Conservation (phyloP, 2,797 vertebrate genomes). For the Pristis pectinata region DNA sequence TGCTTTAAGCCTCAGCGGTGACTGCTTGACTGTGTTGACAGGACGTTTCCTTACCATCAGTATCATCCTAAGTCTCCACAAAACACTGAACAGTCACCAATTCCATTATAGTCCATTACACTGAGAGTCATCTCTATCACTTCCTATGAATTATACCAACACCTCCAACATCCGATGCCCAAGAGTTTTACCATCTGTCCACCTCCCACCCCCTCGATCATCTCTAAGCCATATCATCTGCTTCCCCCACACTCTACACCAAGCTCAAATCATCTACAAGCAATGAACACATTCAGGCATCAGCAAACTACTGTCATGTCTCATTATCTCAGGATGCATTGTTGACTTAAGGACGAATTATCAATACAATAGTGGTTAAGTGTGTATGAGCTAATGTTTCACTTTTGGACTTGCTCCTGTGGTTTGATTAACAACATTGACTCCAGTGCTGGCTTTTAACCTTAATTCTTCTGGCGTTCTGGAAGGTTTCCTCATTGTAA, state of each 20-base stretch:
- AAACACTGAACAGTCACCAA: neutral
- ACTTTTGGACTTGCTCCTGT: neutral
- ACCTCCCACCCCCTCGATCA: neutral
- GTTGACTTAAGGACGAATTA: neutral
- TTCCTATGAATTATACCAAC: neutral
- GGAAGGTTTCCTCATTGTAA: slow-evolving; percentile 15
- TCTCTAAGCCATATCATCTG: neutral
- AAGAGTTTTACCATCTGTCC: neutral
- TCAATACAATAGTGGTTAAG: neutral
- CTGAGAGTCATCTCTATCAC: neutral
- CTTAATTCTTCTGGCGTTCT: slow-evolving; percentile 39
- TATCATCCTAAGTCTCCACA: neutral
- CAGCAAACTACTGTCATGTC: neutral
- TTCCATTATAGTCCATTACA: neutral
- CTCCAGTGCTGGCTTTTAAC: neutral
- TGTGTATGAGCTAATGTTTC: neutral
- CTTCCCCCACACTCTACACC: neutral
- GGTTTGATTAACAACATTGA: slow-evolving; percentile 20
- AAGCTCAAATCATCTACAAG: neutral
- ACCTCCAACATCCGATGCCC: neutral
- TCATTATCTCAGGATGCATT: neutral
- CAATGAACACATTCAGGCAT: neutral
- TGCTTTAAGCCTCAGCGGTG: neutral
- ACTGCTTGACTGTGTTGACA: neutral
- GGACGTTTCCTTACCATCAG: neutral